A percentile compares a stretch with the other conserved stretches of the same genome.
Conservation (phyloP, 1,140 invertebrate species). For the Globodera rostochiensis region DNA sequence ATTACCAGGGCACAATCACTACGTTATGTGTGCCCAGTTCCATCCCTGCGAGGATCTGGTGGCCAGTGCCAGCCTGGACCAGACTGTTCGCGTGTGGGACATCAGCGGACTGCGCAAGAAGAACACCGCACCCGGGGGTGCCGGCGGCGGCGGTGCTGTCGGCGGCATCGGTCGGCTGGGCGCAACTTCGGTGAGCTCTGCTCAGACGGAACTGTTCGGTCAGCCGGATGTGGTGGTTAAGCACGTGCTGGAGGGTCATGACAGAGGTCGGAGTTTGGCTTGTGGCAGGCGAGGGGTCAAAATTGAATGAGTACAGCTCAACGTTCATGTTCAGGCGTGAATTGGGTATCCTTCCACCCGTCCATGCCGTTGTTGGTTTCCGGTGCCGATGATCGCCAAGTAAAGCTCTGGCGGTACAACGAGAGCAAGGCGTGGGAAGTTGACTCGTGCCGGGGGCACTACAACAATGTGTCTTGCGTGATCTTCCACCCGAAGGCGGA, state of each 20-base stretch:
- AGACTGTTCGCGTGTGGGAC: slow-evolving; percentile 98
- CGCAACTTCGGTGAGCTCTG: slow-evolving; percentile 72
- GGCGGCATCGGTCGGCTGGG: slow-evolving; percentile 36
- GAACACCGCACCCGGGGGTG: slow-evolving; percentile 86
- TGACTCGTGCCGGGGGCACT: slow-evolving; percentile 96
- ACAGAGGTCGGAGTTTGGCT: slow-evolving; percentile 69
- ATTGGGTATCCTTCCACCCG: slow-evolving; percentile 96
- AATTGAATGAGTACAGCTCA: slow-evolving; percentile 12
- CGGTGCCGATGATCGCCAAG: slow-evolving; percentile 92
- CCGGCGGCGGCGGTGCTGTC: slow-evolving; percentile 73
- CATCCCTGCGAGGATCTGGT: slow-evolving; percentile 94
- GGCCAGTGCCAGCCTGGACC: slow-evolving; percentile 94
- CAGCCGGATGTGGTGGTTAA: slow-evolving; percentile 90
- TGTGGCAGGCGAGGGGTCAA: background rate
- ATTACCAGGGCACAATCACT: slow-evolving; percentile 86
- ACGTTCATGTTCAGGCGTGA: slow-evolving; percentile 74
- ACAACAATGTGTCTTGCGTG: slow-evolving; percentile 98
- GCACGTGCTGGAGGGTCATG: slow-evolving; percentile 94
- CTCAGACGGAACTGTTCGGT: slow-evolving; percentile 90
- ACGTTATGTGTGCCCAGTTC: slow-evolving; percentile 99
- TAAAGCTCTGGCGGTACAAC: slow-evolving; percentile 99
- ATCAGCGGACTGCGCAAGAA: slow-evolving; percentile 93
- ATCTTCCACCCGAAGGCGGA: slow-evolving; percentile 96
- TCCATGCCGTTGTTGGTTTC: slow-evolving; percentile 91
- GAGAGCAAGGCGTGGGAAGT: slow-evolving; percentile 98